A percentile compares a stretch with the other conserved stretches of the same genome.
phyloP scores from a whole-genome alignment of 2,797 vertebrate species.

The Hafferia zeledoni region DNA sequence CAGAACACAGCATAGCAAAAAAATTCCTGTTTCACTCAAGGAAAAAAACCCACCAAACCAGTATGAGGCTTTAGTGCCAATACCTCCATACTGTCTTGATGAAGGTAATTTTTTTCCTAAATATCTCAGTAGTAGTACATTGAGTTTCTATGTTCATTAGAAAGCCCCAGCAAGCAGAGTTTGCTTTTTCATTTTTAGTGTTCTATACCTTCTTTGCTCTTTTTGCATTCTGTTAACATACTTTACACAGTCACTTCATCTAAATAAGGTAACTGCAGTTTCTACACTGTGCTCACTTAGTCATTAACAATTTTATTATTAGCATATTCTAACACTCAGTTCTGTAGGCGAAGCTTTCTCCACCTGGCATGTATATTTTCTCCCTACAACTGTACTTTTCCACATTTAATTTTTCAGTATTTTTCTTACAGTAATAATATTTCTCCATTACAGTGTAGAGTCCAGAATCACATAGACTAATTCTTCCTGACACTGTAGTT shows the following conservation, averaged over 20 bases:
- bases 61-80: background rate
- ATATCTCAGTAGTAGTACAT: background rate
- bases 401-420: conserved; percentile 43
- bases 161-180: background rate
- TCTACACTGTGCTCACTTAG: conserved; percentile 61
- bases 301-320: conserved; percentile 70
- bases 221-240: conserved; percentile 48
- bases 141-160: conserved; percentile 12
- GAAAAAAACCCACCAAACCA: background rate
- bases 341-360: conserved; percentile 54
- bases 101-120: background rate
- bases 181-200: conserved; percentile 50
- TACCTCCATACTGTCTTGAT: background rate
- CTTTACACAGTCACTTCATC: conserved; percentile 54
- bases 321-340: conserved; percentile 48
- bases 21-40: background rate
- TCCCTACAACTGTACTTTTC: conserved; percentile 47
- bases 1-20: background rate
- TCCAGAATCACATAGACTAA: background rate
- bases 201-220: conserved; percentile 40
- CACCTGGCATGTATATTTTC: conserved; percentile 22
- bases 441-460: background rate
- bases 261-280: conserved; percentile 62
- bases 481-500: conserved; percentile 39
- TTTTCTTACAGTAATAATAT: conserved; percentile 37